Base-by-base conservation (phyloP, 2,888 invertebrate species). In the Thyatira batis region DNA sequence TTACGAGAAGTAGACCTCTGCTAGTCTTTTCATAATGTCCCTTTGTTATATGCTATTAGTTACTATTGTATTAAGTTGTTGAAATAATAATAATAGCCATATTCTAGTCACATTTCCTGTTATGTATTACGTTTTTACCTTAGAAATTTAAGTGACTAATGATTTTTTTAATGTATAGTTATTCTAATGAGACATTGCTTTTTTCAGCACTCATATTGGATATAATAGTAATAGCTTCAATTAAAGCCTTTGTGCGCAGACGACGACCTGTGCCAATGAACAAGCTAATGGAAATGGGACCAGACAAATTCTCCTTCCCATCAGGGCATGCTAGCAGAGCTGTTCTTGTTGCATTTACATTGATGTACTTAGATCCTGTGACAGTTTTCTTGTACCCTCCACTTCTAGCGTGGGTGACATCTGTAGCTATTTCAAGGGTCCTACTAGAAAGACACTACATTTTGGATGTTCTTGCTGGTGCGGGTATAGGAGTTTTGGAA, bases 291-390 rank as follows among this genome's bases (percentile, higher is more conserved):
- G 93, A 93, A 30, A 88, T 97, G 20, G 96, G 97, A 0, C 96
- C 98, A 0, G 98, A 98, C 84, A 96, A 97, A 72, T 99, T 95
- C 82, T 94, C 94, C 49, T 99, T 99, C 82, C 99, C 99, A 10
- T 99, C 98, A 0, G 98, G 98, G 0, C 99, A 99, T 83, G 95
- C 97, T 0, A 97, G 98, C 23, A 91, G 99, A 66, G 95, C 97
- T 0, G 93, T 95, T 3, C 94, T 96, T 79, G 90, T 98, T 20
- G 92, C 95, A 3, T 94, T 94, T 55, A 96, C 97, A 77, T 95
- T 98, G 61, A 92, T 94, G 3, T 87, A 92, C 58, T 72, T 96
- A 20, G 93, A 94, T 81, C 95, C 95, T 0, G 67, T 96, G 1
- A 89, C 94, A 0, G 71, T 93, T 5, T 67, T 95, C 51, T 93